A percentile compares a stretch with the other conserved stretches of the same genome.
phyloP scores from a whole-genome alignment of 1,140 invertebrate genomes.

The Drosophila burlai region DNA sequence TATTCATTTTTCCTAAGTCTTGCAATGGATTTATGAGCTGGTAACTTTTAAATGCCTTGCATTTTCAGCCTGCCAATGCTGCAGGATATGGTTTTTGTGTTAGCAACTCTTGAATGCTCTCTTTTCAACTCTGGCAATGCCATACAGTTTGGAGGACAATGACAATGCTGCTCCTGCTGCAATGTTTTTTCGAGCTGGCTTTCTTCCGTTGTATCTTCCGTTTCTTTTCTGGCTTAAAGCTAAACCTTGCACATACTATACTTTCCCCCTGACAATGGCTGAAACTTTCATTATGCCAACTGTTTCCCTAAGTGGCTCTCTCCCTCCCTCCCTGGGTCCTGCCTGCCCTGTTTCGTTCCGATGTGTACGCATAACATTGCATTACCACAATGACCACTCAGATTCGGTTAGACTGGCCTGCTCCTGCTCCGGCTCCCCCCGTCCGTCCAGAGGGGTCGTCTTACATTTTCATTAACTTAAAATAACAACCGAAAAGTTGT shows the following conservation, averaged over 20 bases:
- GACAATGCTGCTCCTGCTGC: neutral
- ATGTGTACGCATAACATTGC: conserved; percentile 49
- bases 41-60: no score
- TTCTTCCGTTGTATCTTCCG: neutral
- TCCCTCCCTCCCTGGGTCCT: neutral
- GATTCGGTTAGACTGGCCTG: conserved; percentile 21
- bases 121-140: neutral
- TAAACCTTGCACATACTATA: conserved; percentile 5
- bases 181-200: neutral
- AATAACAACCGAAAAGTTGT: conserved; percentile 73
- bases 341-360: conserved; percentile 17
- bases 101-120: neutral
- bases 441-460: conserved; percentile 16
- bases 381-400: conserved; percentile 50
- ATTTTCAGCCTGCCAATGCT: neutral
- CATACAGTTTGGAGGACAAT: neutral
- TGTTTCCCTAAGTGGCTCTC: conserved; percentile 31
- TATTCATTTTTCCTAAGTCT: neutral
- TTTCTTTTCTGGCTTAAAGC: conserved; percentile 4
- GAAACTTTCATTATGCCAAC: conserved; percentile 31
- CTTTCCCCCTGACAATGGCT: conserved; percentile 11
- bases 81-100: neutral
- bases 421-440: neutral
- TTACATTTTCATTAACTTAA: conserved; percentile 78
- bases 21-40: no score